These are phyloP conservation scores for Anastatus disparis DNA, from an alignment of 1,140 invertebrate species.

Conservation along the genomic window DNA sequence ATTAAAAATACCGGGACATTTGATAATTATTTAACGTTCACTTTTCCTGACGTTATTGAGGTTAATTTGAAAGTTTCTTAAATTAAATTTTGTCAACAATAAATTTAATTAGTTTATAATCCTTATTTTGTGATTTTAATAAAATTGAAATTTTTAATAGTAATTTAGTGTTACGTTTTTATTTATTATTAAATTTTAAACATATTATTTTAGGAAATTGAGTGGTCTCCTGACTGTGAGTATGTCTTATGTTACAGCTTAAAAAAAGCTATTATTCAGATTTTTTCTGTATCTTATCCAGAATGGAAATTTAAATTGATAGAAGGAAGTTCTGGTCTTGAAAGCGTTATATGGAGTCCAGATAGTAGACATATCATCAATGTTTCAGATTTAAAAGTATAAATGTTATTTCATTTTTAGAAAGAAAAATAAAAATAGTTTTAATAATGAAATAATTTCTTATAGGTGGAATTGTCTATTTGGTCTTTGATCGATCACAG, in stretches of 20 bases:
- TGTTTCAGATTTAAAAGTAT: slow-evolving; percentile 60
- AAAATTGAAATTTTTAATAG: slow-evolving; percentile 11
- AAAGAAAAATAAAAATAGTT: neutral
- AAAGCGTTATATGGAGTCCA: slow-evolving; percentile 55
- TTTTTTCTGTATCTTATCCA: slow-evolving; percentile 55
- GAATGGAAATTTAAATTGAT: slow-evolving; percentile 61
- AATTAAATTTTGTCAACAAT: no score
- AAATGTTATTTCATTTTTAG: slow-evolving; percentile 12
- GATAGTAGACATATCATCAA: slow-evolving; percentile 58
- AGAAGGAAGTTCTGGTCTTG: slow-evolving; percentile 59
- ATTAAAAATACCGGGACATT: slow-evolving; percentile 52
- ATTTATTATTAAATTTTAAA: slow-evolving; percentile 12
- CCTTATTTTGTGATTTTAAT: neutral
- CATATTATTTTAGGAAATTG: slow-evolving; percentile 52
- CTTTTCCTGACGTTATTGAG: slow-evolving; percentile 60
- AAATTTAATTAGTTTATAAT: no score
- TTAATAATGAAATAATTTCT: slow-evolving; percentile 20
- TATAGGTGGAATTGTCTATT: slow-evolving; percentile 59
- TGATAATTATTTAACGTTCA: slow-evolving; percentile 47
- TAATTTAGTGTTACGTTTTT: neutral
- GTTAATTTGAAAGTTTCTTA: slow-evolving; percentile 47
- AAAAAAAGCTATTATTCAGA: slow-evolving; percentile 55
- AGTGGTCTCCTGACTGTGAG: slow-evolving; percentile 59
- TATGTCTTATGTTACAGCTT: slow-evolving; percentile 59
- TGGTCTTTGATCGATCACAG: slow-evolving; percentile 54